Base-by-base conservation (phyloP, 2,797 vertebrate species). In the Psittacula derbiana region DNA sequence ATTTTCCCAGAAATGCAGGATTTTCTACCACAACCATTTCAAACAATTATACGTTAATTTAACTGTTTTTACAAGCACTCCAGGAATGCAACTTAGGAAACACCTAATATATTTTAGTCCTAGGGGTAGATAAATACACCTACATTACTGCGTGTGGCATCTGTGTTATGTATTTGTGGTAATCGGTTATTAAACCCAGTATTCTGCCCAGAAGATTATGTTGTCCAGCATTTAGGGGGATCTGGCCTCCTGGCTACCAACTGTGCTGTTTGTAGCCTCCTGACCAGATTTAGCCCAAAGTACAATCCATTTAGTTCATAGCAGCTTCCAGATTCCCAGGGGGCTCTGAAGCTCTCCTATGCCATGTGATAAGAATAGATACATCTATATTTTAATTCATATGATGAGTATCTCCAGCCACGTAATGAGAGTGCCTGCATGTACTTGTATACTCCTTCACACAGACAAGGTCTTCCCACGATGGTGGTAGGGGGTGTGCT, bases 51-150 rank as follows among this genome's bases (percentile, higher is more conserved):
- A 44, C 28, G 24, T 57, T 69, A 53, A 80, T 67, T 82, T 72
- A 57, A 47, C 4, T 60, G 15, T 1, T 64, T 83, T 60, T 73
- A 88, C 23, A 85, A 49, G 65, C 44, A 64, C 38, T 88, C 85
- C 33, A 88, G 40, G 40, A 93, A 94, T 21, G 52, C 12, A 90
- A 89, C 76, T 27, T 40, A 82, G 23, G 40, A 88, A 92, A 84
- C 16, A 38, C 31, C 10, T 79, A 86, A 90, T 11, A 30, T 61
- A 71, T 49, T 79, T 78, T 55, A 67, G 21, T 81, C 86, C 10
- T 38, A 78, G 31, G 16, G 40, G 61, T 8, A 70, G 19, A 64
- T 25, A 86, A 69, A 46, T 41, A 40, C 6, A 57, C 2, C 43
- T 53, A 31, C 44, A 52, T 75, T 43, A 80, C 15, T 4, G 3